Evolutionary conservation across 92 coral and sea anemone genomes (phyloP), one percentile per base, ranked within the genome.

Genomic region (Phenganax marumi): DNA sequence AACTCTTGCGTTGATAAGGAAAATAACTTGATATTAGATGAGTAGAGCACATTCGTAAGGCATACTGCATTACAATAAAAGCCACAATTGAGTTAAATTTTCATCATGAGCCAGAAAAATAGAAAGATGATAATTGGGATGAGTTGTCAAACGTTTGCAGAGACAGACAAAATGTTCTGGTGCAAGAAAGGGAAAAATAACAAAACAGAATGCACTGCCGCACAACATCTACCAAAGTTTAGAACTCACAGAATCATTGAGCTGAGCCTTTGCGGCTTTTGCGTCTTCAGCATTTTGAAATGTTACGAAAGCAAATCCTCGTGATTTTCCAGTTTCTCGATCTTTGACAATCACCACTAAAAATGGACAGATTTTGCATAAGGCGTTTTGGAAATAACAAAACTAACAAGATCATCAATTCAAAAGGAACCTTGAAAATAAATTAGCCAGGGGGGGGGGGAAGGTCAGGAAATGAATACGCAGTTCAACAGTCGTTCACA

Each of bases 271-370:
- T 24, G 89, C 86, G 5, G 5, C 21, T 1, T 12, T n/a, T n/a
- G 89, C 81, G 18, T 86, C 89, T 9, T 60, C 52, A 11, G 75
- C 76, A 46, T 73, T 81, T 81, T 0, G 13, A 53, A 81, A 86
- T 53, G 89, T 86, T 11, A 86, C 77, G 51, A 86, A 86, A 12
- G 76, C 89, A 81, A 80, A 86, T 12, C 89, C 89, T 74, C 82
- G 74, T 64, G 89, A 74, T 39, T 43, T 73, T 0, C 77, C 89
- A 33, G 72, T 86, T 70, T 81, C 89, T 52, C 86, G 24, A 16
- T 86, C 89, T 0, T 0, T 23, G 14, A 86, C 85, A 19, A 86
- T 46, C 7, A 50, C 68, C 49, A 54, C 89, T 86, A 56, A 62
- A 86, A 86, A 22, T 9, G 12, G 17, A 33, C 43, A 5, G 43